phyloP scores from a whole-genome alignment of 1,140 invertebrate species.

The Lordiphosa collinella region DNA sequence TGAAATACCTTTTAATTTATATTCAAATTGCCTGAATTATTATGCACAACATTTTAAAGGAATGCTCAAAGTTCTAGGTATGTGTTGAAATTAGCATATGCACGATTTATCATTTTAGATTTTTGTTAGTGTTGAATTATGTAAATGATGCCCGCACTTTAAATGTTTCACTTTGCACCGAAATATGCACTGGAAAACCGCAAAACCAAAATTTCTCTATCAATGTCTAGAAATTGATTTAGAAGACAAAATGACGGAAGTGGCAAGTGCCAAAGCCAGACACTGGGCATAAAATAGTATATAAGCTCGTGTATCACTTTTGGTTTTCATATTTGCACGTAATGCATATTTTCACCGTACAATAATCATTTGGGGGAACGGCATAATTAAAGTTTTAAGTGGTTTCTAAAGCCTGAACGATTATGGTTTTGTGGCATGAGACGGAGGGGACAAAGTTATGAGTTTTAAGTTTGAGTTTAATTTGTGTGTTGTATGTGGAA shows the following conservation, averaged over 20 bases:
- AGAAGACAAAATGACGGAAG: conserved; percentile 46
- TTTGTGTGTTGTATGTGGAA: not conserved
- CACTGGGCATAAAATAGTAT: too few species aligned
- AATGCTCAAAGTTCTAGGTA: too few species aligned
- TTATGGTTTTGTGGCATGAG: conserved; percentile 26
- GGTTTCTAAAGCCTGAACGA: conserved; percentile 17
- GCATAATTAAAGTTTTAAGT: conserved; percentile 57
- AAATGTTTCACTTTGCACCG: conserved; percentile 35
- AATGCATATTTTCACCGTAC: conserved; percentile 23
- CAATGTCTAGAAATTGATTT: conserved; percentile 61
- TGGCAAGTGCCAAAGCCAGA: conserved; percentile 18
- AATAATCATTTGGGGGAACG: conserved; percentile 20
- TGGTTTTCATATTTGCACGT: conserved; percentile 66
- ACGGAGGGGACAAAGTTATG: not conserved
- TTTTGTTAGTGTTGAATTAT: conserved; percentile 48
- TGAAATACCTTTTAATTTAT: conserved; percentile 20
- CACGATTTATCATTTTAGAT: conserved; percentile 38
- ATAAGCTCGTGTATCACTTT: conserved; percentile 23
- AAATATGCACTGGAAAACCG: conserved; percentile 36
- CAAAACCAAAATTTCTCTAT: conserved; percentile 51
- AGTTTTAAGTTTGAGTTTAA: not conserved
- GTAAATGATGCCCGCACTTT: conserved; percentile 45
- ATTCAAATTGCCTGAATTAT: conserved; percentile 26
- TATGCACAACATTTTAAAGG: conserved; percentile 21
- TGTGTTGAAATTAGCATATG: conserved; percentile 27